Percentiles rank a stretch among this genome's conserved stretches.
phyloP scores from a whole-genome alignment of 2,888 invertebrate genomes.

The Spisula subtruncata region DNA sequence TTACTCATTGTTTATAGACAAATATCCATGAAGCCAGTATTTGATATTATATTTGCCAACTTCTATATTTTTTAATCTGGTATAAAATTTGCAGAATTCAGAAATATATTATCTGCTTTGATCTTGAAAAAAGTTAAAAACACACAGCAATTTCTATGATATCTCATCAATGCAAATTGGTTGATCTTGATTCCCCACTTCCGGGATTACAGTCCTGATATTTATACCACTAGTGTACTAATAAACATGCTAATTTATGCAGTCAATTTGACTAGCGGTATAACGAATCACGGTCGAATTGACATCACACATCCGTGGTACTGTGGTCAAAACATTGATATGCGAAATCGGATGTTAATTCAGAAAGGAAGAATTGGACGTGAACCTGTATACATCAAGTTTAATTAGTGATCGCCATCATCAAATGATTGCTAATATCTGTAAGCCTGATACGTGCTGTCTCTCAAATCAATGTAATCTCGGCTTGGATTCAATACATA shows the following conservation, averaged over 20 bases:
- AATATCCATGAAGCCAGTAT: no score
- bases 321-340: conserved; percentile 10
- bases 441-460: conserved; percentile 40
- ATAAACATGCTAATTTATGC: conserved; percentile 12
- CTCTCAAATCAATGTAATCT: conserved; percentile 44
- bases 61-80: no score
- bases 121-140: no score
- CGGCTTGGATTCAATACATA: background rate
- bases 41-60: no score
- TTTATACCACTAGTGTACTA: background rate
- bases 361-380: conserved; percentile 29
- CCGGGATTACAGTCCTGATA: background rate
- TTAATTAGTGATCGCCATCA: conserved; percentile 55
- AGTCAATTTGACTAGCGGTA: background rate
- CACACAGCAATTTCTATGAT: no score
- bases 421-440: conserved; percentile 48
- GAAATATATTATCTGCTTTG: no score
- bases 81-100: no score
- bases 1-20: no score
- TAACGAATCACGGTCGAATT: conserved; percentile 7
- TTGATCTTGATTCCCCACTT: background rate
- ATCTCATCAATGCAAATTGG: no score
- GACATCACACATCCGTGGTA: conserved; percentile 9
- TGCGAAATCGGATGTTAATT: conserved; percentile 18
- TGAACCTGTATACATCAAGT: conserved; percentile 48